Base-by-base conservation (phyloP, 2,888 invertebrate species). In the Xylophagus ater region DNA sequence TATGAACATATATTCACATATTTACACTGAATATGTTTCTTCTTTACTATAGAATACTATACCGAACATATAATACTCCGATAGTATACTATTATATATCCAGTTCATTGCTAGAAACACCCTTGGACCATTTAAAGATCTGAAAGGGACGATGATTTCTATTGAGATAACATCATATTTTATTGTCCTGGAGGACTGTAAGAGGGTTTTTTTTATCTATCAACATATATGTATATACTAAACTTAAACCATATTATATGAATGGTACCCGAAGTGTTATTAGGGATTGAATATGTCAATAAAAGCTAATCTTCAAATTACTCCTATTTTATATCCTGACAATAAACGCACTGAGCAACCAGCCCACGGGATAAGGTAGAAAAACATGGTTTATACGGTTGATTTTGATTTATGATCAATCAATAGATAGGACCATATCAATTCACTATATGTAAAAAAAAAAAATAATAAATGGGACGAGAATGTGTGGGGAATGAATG, bases 241-340 rank as follows among this genome's bases (percentile, higher is more conserved):
- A n/a, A n/a, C n/a, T n/a, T n/a, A n/a, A n/a, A n/a, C n/a, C n/a
- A n/a, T n/a, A n/a, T n/a, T n/a, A n/a, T n/a, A n/a, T n/a, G 38
- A 33, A 35, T 36, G 39, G 34, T 13, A 24, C 25, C 30, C 20
- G 37, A 28, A 46, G 42, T 46, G 43, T 43, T 46, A 43, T 43
- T 43, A 41, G 42, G 46, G 46, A 46, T 46, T 46, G 43, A 46
- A 46, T 46, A 43, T 46, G 46, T 46, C 46, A 46, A 46, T 46
- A 46, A 46, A 46, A 43, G 40, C 40, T 46, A 46, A 46, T 46
- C 46, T 46, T 34, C 40, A 46, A 46, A 46, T 46, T 46, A 42
- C 43, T 43, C 28, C 40, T 32, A 43, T 45, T 45, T 45, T 41
- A 45, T 42, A 35, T 42, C 26, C n/a, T 29, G 18, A 41, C 41